phyloP scores from a whole-genome alignment of 1,140 invertebrate genomes.

The Hestina assimilis region DNA sequence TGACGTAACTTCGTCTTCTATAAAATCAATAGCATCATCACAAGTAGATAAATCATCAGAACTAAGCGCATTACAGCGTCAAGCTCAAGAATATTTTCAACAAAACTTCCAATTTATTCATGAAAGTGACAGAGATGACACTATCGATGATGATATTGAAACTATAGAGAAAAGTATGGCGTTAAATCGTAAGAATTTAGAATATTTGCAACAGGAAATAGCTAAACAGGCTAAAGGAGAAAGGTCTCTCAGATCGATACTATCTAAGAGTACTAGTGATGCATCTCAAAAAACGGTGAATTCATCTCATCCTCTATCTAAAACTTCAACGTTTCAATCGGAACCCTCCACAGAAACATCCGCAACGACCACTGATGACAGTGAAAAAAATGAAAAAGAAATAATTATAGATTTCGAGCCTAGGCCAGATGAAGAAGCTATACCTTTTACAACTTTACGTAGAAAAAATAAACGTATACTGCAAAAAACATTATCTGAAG shows the following conservation, averaged over 20 bases:
- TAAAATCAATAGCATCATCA: slow-evolving; percentile 67
- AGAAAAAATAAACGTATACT: slow-evolving; percentile 81
- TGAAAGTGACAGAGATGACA: slow-evolving; percentile 76
- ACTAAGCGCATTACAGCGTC: slow-evolving; percentile 62
- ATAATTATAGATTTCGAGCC: slow-evolving; percentile 93
- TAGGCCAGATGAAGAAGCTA: slow-evolving; percentile 81
- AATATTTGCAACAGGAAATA: slow-evolving; percentile 77
- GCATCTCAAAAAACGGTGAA: slow-evolving; percentile 67
- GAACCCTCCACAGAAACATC: slow-evolving; percentile 76
- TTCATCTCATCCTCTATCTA: slow-evolving; percentile 68
- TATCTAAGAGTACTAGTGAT: slow-evolving; percentile 70
- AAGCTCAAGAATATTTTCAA: slow-evolving; percentile 77
- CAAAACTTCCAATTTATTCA: slow-evolving; percentile 78
- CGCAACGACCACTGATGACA: slow-evolving; percentile 76
- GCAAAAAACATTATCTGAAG: slow-evolving; percentile 89
- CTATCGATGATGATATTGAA: slow-evolving; percentile 76
- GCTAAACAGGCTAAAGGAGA: slow-evolving; percentile 72
- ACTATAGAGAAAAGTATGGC: slow-evolving; percentile 77
- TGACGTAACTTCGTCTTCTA: slow-evolving; percentile 65
- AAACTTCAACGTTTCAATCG: slow-evolving; percentile 76
- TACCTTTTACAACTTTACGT: slow-evolving; percentile 74
- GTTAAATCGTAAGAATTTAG: slow-evolving; percentile 72
- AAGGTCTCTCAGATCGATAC: slow-evolving; percentile 58
- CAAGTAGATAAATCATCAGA: slow-evolving; percentile 70
- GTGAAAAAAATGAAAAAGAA: slow-evolving; percentile 85